Conservation (phyloP, 2,797 vertebrate species). For the Hemibagrus guttatus region DNA sequence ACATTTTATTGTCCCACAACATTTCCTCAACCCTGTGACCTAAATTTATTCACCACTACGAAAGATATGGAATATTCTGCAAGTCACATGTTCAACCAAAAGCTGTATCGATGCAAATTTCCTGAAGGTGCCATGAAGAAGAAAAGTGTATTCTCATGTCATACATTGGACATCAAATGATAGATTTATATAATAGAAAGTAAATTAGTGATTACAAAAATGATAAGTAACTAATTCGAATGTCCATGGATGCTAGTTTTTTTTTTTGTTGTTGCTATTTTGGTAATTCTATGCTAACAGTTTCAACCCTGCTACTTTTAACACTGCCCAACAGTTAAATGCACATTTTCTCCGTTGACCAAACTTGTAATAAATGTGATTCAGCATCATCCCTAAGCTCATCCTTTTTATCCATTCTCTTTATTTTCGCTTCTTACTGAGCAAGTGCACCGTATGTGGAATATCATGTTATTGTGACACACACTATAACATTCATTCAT, state of each 20-base stretch:
- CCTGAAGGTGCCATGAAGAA: not conserved
- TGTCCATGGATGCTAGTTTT: not conserved
- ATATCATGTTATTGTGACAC: conserved; percentile 8
- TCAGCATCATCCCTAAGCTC: not conserved
- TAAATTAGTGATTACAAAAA: not conserved
- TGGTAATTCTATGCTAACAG: not conserved
- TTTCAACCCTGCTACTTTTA: not conserved
- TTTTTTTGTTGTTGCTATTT: not conserved
- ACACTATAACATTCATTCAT: not conserved
- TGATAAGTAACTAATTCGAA: not conserved
- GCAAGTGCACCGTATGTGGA: not conserved
- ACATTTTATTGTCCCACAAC: not conserved
- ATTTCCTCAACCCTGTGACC: not conserved
- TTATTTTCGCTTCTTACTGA: not conserved
- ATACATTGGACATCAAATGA: not conserved
- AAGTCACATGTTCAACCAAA: not conserved
- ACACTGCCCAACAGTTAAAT: not conserved
- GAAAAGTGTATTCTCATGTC: not conserved
- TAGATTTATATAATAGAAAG: not conserved
- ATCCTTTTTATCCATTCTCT: not conserved
- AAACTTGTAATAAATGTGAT: not conserved
- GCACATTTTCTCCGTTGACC: not conserved
- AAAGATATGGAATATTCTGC: too few relatives aligned
- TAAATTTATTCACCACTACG: not conserved
- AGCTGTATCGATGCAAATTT: not conserved